These are phyloP conservation scores for Perodicticus potto DNA, from an alignment of 2,797 vertebrate genomes.

Conservation along the genomic window DNA sequence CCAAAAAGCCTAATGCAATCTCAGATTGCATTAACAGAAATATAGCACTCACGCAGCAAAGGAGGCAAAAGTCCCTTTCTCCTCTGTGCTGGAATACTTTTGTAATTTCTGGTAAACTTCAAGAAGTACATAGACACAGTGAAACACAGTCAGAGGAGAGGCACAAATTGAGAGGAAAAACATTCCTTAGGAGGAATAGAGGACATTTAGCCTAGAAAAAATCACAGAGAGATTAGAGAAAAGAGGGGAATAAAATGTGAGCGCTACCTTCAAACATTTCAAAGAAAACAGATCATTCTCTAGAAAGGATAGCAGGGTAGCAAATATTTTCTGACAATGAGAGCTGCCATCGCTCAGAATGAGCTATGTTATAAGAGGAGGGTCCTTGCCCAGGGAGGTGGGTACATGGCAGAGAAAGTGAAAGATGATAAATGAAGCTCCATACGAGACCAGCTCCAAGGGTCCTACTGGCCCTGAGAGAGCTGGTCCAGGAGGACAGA, in stretches of 20 bases:
- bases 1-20: conserved; percentile 40
- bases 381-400: neutral
- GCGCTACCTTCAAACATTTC: neutral
- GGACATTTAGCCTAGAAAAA: conserved; percentile 17
- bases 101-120: conserved; percentile 62
- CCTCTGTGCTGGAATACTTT: neutral
- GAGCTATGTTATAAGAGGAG: neutral
- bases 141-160: conserved; percentile 10
- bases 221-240: neutral
- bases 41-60: neutral
- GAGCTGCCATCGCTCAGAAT: neutral
- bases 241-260: neutral
- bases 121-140: conserved; percentile 38
- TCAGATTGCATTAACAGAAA: neutral
- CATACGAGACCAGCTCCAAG: neutral
- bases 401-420: neutral
- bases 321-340: neutral
- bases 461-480: neutral
- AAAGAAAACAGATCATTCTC: neutral
- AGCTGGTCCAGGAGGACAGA: neutral
- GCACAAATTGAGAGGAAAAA: neutral
- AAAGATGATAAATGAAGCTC: neutral
- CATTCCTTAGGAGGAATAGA: neutral
- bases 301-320: neutral
- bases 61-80: conserved; percentile 59